Conservation (phyloP, 2,113 vertebrate genomes). For the Tamias sibiricus region DNA sequence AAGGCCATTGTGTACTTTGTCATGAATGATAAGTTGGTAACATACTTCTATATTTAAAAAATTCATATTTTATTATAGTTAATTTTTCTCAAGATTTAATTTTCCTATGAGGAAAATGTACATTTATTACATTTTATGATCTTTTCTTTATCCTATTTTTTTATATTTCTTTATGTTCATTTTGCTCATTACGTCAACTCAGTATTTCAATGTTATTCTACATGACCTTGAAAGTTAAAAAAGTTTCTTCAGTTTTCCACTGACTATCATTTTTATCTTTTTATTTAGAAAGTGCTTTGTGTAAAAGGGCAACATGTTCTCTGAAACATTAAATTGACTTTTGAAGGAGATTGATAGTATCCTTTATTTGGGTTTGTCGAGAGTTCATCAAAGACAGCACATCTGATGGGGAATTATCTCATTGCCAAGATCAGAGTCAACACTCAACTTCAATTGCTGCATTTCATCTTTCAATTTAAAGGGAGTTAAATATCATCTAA, state of each 20-base stretch:
- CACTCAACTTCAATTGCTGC: background rate
- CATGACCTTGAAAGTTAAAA: background rate
- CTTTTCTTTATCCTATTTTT: background rate
- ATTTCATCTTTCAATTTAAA: slow-evolving; percentile 54
- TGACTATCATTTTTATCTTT: background rate
- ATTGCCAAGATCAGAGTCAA: background rate
- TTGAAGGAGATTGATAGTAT: background rate
- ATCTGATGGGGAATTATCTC: background rate
- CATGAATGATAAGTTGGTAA: background rate
- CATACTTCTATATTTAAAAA: background rate
- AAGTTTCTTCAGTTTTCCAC: background rate
- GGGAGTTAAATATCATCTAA: background rate
- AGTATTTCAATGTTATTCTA: background rate
- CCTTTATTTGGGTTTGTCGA: background rate
- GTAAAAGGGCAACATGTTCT: background rate
- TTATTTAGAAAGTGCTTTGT: background rate
- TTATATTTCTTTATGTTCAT: slow-evolving; percentile 5
- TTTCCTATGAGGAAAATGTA: background rate
- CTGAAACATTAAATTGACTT: background rate
- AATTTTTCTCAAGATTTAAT: background rate
- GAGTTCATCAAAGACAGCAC: background rate
- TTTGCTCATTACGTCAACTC: background rate
- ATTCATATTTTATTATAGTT: background rate
- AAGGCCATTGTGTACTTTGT: background rate
- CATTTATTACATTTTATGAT: background rate